A percentile compares a stretch with the other conserved stretches of the same genome.
These are phyloP conservation scores for Rutilus rutilus DNA, from an alignment of 2,113 vertebrate species.

Conservation along the genomic window DNA sequence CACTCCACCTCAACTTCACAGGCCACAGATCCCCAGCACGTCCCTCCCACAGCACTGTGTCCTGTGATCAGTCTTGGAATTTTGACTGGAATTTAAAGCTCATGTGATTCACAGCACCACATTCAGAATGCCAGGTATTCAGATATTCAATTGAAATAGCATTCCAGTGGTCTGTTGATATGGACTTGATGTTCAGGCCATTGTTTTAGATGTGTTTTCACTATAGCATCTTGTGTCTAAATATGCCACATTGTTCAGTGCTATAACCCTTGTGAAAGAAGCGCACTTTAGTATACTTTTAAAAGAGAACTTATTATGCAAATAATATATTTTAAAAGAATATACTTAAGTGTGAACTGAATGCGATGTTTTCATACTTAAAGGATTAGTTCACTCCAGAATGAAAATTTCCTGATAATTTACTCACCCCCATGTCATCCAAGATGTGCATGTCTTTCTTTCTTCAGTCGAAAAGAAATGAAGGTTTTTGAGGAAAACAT, in stretches of 20 bases:
- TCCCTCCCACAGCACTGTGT: slow-evolving; percentile 5
- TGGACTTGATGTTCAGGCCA: neutral
- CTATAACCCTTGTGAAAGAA: neutral
- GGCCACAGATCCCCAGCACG: slow-evolving; percentile 11
- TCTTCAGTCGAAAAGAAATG: too few species aligned
- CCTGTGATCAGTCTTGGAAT: neutral
- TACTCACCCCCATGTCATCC: too few species aligned
- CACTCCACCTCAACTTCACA: slow-evolving; percentile 2
- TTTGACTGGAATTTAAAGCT: neutral
- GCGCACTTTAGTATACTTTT: too few species aligned
- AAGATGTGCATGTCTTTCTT: too few species aligned
- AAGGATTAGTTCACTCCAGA: too few species aligned
- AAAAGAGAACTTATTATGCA: too few species aligned
- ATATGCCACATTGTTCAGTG: neutral
- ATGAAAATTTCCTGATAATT: too few species aligned
- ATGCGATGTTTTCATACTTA: too few species aligned
- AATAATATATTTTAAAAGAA: too few species aligned
- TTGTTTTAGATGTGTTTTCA: neutral
- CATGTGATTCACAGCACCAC: neutral
- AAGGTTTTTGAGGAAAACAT: too few species aligned
- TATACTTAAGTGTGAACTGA: too few species aligned
- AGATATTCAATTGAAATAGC: neutral
- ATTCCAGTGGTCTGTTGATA: neutral
- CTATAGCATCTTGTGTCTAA: neutral
- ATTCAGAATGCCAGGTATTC: neutral